Conservation (phyloP, 2,113 vertebrate species). For the Pyrgilauda ruficollis region DNA sequence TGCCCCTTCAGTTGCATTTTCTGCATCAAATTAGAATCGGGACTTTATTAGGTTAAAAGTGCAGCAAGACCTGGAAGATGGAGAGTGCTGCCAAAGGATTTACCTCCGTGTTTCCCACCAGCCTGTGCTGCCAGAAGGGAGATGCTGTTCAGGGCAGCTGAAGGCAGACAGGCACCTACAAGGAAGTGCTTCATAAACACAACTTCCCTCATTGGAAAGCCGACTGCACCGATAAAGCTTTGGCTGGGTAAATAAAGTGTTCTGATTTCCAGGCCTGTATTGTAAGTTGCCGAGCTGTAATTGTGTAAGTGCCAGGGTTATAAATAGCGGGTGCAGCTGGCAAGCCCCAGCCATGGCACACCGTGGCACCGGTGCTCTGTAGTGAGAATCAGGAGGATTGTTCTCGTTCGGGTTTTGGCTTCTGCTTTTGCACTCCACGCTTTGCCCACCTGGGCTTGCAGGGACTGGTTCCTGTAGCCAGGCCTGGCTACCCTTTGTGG, state of each 20-base stretch:
- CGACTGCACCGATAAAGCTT: neutral
- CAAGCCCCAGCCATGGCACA: neutral
- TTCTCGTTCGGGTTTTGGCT: neutral
- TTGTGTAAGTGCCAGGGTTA: neutral
- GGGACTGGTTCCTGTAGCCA: neutral
- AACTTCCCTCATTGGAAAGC: neutral
- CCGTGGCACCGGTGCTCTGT: accelerated
- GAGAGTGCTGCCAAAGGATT: neutral
- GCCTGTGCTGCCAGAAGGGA: neutral
- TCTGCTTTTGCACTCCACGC: accelerated
- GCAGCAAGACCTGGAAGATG: neutral
- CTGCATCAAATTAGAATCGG: accelerated
- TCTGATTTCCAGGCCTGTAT: neutral
- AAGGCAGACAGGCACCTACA: neutral
- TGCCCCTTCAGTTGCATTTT: neutral
- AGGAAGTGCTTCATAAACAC: neutral
- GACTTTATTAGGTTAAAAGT: neutral
- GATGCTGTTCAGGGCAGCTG: neutral
- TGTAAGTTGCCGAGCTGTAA: neutral
- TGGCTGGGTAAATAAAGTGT: neutral
- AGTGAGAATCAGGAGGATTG: neutral
- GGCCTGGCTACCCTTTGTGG: neutral
- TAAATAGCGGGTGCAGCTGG: neutral
- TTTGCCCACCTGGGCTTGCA: neutral
- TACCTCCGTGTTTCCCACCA: neutral